Base-by-base conservation (phyloP, 2,888 invertebrate species). In the Laspeyria flexula region DNA sequence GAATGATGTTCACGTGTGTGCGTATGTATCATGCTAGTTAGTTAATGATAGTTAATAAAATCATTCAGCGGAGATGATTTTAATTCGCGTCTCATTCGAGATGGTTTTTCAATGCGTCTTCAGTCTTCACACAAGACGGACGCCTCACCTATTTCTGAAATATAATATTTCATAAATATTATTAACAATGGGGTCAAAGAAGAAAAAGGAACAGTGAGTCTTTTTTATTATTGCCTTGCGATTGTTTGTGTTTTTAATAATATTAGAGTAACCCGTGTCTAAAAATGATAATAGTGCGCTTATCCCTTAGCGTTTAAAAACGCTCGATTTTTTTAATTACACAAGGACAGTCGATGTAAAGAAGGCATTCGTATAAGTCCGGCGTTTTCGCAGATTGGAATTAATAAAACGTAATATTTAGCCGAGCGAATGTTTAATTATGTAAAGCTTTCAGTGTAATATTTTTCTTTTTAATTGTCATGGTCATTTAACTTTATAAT, bases 151-250 rank as follows among this genome's bases (percentile, higher is more conserved):
- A 25, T 16, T 16, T 35, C 21, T 25, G 18, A 21, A 7, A 38
- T 15, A 23, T 38, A 3, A 38, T 13, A 15, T 39, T 15, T 38
- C 11, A 11, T 25, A 25, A 4, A 25, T 10, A 21, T 25, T 25
- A 38, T 23, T 38, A 12, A 25, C 7, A 41, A 71, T 71, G 71
- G 66, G 60, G 16, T 43, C 71, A 1, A 71, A 70, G 42, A 65
- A 73, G 53, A 67, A 61, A 47, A 70, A 67, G 31, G 58, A 62
- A 50, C 58, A 43, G 71, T 72, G 58, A 71, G 71, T 72, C 18
- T 10, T 30, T 38, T 13, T 30, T 18, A 5, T 9, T 34, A 23
- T 30, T 35, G 57, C 60, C 12, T 42, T 16, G 71, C 68, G 65
- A 71, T 43, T 38, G 18, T 12, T 40, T 18, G 41, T 46, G 21